These are phyloP conservation scores for Microtus richardsoni DNA, from an alignment of 2,113 vertebrate species.

Conservation along the genomic window DNA sequence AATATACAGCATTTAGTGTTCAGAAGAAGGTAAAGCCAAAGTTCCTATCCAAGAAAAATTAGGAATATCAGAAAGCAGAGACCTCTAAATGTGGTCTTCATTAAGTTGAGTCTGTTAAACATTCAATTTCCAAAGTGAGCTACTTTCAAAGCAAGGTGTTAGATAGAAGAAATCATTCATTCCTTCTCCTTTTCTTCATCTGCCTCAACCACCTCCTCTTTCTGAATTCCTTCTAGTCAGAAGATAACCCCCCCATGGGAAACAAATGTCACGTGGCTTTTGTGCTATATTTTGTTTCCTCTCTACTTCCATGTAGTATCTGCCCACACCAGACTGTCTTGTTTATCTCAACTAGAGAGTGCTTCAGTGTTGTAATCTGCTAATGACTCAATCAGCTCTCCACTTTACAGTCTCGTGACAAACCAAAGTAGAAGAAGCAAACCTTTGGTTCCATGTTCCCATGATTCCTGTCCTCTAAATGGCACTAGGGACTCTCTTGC, in stretches of 20 bases:
- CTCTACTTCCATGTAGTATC: background rate
- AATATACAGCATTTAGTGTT: conserved; percentile 14
- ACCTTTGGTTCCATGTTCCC: background rate
- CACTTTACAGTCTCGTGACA: background rate
- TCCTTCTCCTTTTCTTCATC: background rate
- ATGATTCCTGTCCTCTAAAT: background rate
- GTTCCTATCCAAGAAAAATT: conserved; percentile 58
- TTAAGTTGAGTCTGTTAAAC: conserved; percentile 21
- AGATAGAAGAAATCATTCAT: conserved; percentile 5
- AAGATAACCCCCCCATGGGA: background rate
- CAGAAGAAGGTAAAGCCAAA: conserved; percentile 51
- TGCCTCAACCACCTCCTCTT: background rate
- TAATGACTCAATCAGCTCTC: background rate
- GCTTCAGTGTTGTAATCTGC: background rate
- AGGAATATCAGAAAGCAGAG: conserved; percentile 7
- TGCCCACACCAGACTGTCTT: background rate
- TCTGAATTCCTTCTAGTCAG: background rate
- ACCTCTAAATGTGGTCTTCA: background rate
- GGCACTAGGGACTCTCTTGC: background rate
- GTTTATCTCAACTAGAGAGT: background rate
- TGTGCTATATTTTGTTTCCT: conserved; percentile 1
- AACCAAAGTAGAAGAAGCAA: conserved; percentile 18
- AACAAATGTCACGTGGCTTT: background rate
- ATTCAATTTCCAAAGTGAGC: background rate
- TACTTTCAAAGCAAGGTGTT: conserved; percentile 32